phyloP scores from a whole-genome alignment of 2,797 vertebrate genomes.

The Poeciliopsis paucimaculata region DNA sequence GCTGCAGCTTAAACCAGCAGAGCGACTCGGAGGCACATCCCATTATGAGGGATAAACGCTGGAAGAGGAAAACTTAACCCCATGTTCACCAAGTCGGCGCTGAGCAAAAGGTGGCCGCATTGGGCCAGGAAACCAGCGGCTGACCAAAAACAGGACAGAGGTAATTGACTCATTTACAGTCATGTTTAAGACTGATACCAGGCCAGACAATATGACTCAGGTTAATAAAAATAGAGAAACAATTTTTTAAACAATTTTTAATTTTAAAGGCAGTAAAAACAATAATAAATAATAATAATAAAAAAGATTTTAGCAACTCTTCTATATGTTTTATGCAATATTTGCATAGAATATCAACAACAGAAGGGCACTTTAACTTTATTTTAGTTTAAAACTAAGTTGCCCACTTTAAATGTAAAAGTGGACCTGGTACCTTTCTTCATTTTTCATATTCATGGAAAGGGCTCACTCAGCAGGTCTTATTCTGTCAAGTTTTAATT shows the following conservation, averaged over 20 bases:
- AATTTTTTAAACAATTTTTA: no score
- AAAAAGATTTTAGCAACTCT: no score
- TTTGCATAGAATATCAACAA: neutral
- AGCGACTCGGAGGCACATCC: conserved; percentile 76
- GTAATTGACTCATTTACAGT: neutral
- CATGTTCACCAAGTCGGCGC: conserved; percentile 49
- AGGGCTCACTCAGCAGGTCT: neutral
- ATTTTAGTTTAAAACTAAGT: no score
- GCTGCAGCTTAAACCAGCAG: conserved; percentile 68
- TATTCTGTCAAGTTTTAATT: neutral
- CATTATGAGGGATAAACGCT: conserved; percentile 77
- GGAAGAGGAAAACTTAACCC: conserved; percentile 74
- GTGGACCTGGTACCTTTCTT: neutral
- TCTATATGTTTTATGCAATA: neutral
- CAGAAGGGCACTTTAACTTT: neutral
- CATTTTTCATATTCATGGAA: neutral
- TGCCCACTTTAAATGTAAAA: no score
- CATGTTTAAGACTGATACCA: neutral
- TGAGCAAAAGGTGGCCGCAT: neutral
- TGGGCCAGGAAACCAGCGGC: neutral
- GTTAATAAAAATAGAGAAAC: neutral
- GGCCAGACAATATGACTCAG: neutral
- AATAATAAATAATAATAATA: no score
- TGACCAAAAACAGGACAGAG: neutral
- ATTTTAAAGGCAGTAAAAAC: neutral